Evolutionary conservation across 2,888 invertebrate genomes (phyloP).

Genomic region (Choristoneura rosaceana): DNA sequence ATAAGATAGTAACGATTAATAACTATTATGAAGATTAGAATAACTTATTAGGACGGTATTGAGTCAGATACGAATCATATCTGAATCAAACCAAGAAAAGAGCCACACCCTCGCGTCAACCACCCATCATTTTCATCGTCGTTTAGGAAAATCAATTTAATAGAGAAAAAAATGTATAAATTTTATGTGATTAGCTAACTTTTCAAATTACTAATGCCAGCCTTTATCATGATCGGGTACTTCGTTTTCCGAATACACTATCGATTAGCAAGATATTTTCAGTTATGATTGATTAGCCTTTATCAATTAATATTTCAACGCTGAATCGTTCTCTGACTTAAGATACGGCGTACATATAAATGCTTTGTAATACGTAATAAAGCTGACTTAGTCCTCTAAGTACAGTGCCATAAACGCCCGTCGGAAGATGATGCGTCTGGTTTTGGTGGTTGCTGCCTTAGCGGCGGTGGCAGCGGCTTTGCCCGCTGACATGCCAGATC

Average conservation of each 20-base stretch:
- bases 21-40: neutral
- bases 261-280: slow-evolving; percentile 20
- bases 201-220: neutral
- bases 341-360: slow-evolving; percentile 27
- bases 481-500: slow-evolving; percentile 61
- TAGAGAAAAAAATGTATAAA: neutral
- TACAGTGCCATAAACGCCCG: neutral
- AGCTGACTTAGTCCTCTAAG: slow-evolving; percentile 9
- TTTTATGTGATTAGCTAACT: neutral
- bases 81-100: neutral
- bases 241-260: neutral
- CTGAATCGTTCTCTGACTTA: slow-evolving; percentile 1
- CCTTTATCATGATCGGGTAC: slow-evolving; percentile 7
- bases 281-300: slow-evolving; percentile 17
- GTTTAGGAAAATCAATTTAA: neutral
- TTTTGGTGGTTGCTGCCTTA: slow-evolving; percentile 53
- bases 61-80: neutral
- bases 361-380: neutral
- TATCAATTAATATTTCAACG: slow-evolving; percentile 12
- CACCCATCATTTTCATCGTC: neutral
- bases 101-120: neutral
- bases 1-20: neutral
- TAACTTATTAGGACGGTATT: neutral
- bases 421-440: slow-evolving; percentile 46
- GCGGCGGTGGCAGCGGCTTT: slow-evolving; percentile 54